Conservation (phyloP, 1,140 invertebrate species). For the Berghia stephanieae region DNA sequence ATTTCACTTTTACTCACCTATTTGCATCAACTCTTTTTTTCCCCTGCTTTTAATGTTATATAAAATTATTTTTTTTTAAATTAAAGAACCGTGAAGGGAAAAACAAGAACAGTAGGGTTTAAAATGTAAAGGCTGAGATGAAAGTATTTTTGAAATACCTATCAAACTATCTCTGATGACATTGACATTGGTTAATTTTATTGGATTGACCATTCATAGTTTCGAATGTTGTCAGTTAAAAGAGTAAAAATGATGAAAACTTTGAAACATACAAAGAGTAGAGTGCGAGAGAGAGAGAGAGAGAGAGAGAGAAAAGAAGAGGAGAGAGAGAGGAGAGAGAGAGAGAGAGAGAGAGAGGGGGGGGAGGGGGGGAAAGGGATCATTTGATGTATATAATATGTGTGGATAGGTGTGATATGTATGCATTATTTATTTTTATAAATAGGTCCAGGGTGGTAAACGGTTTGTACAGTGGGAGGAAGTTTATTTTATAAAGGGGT, state of each 20-base stretch:
- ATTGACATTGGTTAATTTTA: too few species aligned
- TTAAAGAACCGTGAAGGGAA: too few species aligned
- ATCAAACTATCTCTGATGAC: too few species aligned
- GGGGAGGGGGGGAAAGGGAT: background rate
- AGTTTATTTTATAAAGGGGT: too few species aligned
- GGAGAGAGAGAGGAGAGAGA: background rate
- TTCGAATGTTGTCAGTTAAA: constrained; percentile 4
- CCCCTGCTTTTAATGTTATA: too few species aligned
- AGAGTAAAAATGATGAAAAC: background rate
- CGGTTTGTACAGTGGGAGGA: too few species aligned
- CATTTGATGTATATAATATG: background rate
- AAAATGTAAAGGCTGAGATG: background rate
- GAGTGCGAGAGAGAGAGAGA: background rate
- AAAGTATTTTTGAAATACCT: background rate
- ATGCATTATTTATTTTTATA: background rate
- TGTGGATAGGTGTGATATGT: background rate
- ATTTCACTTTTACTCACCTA: too few species aligned
- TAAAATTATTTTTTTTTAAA: too few species aligned
- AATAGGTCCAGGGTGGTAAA: too few species aligned
- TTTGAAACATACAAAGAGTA: background rate
- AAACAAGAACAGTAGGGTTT: too few species aligned
- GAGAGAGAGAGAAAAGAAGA: background rate
- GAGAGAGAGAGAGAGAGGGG: constrained; percentile 18
- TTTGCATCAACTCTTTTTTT: too few species aligned
- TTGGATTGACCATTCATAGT: too few species aligned